These are phyloP conservation scores for Synergus itoensis DNA, from an alignment of 2,888 invertebrate genomes.

Conservation along the genomic window DNA sequence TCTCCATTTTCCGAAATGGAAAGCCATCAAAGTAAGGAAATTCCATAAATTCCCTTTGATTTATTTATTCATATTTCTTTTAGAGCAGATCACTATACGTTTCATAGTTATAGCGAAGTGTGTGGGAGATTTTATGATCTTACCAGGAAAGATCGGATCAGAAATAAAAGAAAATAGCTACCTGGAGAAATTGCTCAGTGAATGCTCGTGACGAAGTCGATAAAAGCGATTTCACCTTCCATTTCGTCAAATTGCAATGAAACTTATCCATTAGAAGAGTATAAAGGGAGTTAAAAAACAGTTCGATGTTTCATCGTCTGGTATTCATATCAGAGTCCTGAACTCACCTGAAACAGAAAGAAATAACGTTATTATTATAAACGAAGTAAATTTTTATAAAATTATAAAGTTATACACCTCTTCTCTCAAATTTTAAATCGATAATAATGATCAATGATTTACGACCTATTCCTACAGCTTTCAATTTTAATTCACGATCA, in stretches of 20 bases:
- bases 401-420: not conserved
- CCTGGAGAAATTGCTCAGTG: not conserved
- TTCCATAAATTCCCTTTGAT: not conserved
- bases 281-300: too few relatives aligned
- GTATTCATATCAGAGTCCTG: too few relatives aligned
- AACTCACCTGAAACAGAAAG: conserved; percentile 7
- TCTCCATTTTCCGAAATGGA: too few relatives aligned
- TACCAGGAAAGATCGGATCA: conserved; percentile 20
- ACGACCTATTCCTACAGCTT: not conserved
- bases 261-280: too few relatives aligned
- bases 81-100: conserved; percentile 1
- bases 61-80: conserved; percentile 26
- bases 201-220: not conserved
- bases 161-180: conserved; percentile 15
- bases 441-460: conserved; percentile 10
- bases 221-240: not conserved
- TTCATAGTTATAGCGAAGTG: conserved; percentile 5
- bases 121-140: conserved; percentile 7
- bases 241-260: too few relatives aligned
- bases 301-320: too few relatives aligned
- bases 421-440: not conserved
- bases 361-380: not conserved
- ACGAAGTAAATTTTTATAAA: not conserved
- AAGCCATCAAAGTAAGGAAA: too few relatives aligned
- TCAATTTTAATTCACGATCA: conserved; percentile 20